Conservation (phyloP, 2,113 vertebrate genomes). For the Atractosteus spatula region DNA sequence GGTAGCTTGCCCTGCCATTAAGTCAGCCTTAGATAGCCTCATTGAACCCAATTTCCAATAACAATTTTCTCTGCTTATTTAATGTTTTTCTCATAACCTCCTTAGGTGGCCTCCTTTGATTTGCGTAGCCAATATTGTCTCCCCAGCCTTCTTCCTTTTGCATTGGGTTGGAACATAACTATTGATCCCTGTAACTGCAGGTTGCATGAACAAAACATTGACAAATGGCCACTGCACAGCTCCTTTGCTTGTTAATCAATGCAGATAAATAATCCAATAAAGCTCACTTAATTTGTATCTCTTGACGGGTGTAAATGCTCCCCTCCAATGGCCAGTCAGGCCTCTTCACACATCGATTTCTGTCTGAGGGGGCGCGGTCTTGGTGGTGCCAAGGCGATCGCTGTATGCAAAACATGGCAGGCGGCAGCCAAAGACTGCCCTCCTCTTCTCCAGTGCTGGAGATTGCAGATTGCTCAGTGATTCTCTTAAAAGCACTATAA, state of each 20-base stretch:
- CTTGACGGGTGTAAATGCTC: background rate
- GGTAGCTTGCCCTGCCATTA: background rate
- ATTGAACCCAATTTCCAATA: background rate
- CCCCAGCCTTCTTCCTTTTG: background rate
- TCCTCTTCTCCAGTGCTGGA: background rate
- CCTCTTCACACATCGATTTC: background rate
- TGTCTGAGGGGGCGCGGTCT: background rate
- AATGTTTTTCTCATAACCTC: background rate
- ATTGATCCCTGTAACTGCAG: background rate
- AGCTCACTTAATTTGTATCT: background rate
- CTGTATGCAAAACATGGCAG: background rate
- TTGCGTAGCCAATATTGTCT: background rate
- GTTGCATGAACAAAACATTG: background rate
- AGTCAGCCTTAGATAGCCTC: background rate
- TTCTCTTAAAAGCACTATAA: no score
- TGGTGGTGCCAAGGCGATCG: background rate
- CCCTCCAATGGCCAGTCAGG: background rate
- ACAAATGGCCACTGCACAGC: background rate
- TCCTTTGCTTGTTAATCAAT: conserved; percentile 18
- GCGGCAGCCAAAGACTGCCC: background rate
- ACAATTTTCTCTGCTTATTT: background rate
- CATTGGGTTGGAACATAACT: background rate
- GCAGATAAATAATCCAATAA: conserved; percentile 11
- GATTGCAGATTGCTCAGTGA: no score
- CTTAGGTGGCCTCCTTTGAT: background rate